phyloP scores from a whole-genome alignment of 2,888 invertebrate species.

The Xestia c-nigrum region DNA sequence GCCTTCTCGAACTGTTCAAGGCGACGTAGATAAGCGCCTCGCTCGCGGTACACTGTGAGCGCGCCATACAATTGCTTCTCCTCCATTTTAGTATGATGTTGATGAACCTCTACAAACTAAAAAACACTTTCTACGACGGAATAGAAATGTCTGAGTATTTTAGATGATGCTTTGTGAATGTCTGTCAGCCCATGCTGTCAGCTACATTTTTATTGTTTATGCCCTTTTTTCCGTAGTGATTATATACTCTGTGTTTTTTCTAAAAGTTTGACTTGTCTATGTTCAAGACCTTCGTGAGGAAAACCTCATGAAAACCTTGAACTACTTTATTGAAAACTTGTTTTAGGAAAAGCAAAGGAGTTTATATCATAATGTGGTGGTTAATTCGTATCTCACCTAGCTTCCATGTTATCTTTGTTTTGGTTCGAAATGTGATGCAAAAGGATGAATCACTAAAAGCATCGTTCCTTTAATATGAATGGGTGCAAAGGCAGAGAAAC shows the following conservation, averaged over 20 bases:
- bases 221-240: too few relatives aligned
- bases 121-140: conserved; percentile 4
- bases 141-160: conserved; percentile 2
- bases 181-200: conserved; percentile 3
- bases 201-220: conserved; percentile 4
- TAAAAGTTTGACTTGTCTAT: background rate
- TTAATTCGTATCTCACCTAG: background rate
- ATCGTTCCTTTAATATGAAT: background rate
- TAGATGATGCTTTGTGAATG: too few relatives aligned
- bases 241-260: too few relatives aligned
- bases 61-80: conserved; percentile 83
- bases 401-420: background rate
- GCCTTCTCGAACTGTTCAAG: conserved; percentile 87
- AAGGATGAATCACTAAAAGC: background rate
- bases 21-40: conserved; percentile 84
- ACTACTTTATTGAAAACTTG: conserved; percentile 1
- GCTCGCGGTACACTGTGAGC: conserved; percentile 85
- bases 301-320: background rate
- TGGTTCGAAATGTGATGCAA: background rate
- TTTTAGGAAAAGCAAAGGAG: background rate
- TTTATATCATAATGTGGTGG: background rate
- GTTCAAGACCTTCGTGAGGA: background rate
- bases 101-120: conserved; percentile 57
- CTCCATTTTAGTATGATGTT: conserved; percentile 76
- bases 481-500: background rate